Conservation (phyloP, 2,888 invertebrate genomes). For the Cataglyphis altisquamis region DNA sequence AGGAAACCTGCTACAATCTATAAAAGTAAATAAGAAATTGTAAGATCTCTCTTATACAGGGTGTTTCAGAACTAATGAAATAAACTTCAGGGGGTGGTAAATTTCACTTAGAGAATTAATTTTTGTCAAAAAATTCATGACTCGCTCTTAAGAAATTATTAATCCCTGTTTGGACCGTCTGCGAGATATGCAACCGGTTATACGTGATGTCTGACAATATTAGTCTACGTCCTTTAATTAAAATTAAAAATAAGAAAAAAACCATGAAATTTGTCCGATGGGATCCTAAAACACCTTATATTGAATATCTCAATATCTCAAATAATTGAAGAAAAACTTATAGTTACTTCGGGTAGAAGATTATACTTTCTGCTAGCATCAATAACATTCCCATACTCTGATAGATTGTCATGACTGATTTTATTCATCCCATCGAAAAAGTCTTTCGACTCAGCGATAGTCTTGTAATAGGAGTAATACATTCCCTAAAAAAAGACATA, state of each 20-base stretch:
- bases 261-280: no score
- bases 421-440: slow-evolving; percentile 89
- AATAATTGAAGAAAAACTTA: not conserved
- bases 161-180: no score
- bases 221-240: no score
- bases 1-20: slow-evolving; percentile 86
- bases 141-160: no score
- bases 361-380: slow-evolving; percentile 94
- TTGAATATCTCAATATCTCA: not conserved
- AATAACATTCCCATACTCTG: slow-evolving; percentile 93
- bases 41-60: slow-evolving; percentile 11
- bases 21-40: slow-evolving; percentile 55
- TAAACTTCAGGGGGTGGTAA: no score
- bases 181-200: no score
- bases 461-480: slow-evolving; percentile 96
- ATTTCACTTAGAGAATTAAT: no score
- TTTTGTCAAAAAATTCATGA: no score
- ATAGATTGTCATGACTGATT: slow-evolving; percentile 91
- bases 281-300: not conserved
- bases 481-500: slow-evolving; percentile 88
- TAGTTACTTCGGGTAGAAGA: slow-evolving; percentile 92
- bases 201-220: no score
- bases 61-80: no score
- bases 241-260: no score
- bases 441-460: slow-evolving; percentile 90